These are phyloP conservation scores for Calosoma granatense DNA, from an alignment of 1,140 invertebrate species.

Conservation along the genomic window DNA sequence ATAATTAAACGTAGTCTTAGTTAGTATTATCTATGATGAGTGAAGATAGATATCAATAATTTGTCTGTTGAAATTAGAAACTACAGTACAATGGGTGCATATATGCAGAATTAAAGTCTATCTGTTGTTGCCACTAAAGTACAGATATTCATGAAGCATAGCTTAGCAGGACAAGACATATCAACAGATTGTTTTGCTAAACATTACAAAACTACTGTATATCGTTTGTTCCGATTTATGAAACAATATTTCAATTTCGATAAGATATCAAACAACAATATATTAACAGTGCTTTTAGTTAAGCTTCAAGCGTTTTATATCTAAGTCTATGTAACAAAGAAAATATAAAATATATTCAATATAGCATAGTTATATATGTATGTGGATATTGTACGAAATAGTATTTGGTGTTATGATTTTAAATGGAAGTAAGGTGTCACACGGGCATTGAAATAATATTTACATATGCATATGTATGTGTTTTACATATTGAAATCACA, in stretches of 20 bases:
- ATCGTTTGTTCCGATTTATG: background rate
- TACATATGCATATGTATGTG: background rate
- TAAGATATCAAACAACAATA: conserved; percentile 7
- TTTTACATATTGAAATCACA: background rate
- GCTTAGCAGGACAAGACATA: background rate
- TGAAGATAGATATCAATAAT: too few species aligned
- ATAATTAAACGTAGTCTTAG: too few species aligned
- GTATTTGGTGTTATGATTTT: too few species aligned
- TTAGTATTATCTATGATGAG: too few species aligned
- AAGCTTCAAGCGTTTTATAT: conserved; percentile 1
- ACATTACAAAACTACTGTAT: background rate
- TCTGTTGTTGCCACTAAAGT: too few species aligned
- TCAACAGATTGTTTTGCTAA: conserved; percentile 2
- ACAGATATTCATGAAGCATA: too few species aligned
- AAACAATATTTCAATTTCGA: background rate
- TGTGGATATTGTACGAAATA: background rate
- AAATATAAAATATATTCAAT: background rate
- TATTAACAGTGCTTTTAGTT: conserved; percentile 2
- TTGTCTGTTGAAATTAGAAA: too few species aligned
- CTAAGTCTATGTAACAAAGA: conserved; percentile 2
- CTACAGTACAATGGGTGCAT: too few species aligned
- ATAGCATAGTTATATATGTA: background rate
- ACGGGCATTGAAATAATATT: background rate
- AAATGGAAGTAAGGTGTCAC: too few species aligned
- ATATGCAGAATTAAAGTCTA: too few species aligned